These are phyloP conservation scores for Tiliqua scincoides DNA, from an alignment of 2,113 vertebrate genomes.

Conservation along the genomic window DNA sequence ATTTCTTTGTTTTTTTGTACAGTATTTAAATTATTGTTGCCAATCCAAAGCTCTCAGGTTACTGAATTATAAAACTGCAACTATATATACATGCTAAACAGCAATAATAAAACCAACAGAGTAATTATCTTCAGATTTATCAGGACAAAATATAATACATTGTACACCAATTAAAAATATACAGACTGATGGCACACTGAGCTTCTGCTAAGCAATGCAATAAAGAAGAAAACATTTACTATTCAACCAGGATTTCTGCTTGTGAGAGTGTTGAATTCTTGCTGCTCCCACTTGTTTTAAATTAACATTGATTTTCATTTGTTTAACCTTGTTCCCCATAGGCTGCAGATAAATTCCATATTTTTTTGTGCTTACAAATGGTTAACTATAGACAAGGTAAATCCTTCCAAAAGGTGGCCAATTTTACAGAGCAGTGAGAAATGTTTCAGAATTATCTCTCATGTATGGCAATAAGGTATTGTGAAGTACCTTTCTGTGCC, in stretches of 20 bases:
- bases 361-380: constrained; percentile 27
- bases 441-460: constrained; percentile 33
- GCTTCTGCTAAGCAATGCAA: not conserved
- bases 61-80: not conserved
- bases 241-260: not conserved
- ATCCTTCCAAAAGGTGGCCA: not conserved
- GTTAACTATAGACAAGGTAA: constrained; percentile 22
- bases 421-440: constrained; percentile 38
- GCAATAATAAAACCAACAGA: not conserved
- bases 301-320: constrained; percentile 28
- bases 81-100: not conserved
- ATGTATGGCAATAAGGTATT: constrained; percentile 3
- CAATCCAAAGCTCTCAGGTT: not conserved
- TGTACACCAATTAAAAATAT: not conserved
- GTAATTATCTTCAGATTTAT: not conserved
- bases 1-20: not conserved
- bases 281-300: constrained; percentile 25
- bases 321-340: constrained; percentile 23
- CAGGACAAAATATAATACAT: not conserved
- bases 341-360: not conserved
- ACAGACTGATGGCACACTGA: not conserved
- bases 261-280: constrained; percentile 16
- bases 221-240: constrained; percentile 19
- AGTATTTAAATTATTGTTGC: not conserved
- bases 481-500: constrained; percentile 33